Evolutionary conservation across 2,888 invertebrate genomes (phyloP), one percentile per base, ranked within the genome.

Genomic region (Drosophila nr. medialis): DNA sequence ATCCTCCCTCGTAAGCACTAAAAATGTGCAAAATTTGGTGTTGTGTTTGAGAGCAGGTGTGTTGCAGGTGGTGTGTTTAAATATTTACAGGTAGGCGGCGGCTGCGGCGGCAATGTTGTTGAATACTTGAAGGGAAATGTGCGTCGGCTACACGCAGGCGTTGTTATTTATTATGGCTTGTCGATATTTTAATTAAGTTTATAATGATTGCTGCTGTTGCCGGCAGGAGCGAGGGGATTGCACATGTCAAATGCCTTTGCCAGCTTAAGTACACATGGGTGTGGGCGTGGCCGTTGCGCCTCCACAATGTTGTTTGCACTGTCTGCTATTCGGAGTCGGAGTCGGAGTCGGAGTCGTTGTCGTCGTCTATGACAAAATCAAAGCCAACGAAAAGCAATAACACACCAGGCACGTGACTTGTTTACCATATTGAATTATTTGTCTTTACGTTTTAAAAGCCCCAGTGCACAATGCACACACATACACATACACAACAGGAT

Each of bases 351-450:
- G 60, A n/a, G 60, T 61, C 48, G 54, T 76, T 49, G 56, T 62
- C 74, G 80, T 55, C 68, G 56, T 42, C 56, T 56, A 56, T 56
- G 42, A 71, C 64, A 72, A 80, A 84, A 82, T 83, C 80, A 79
- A 78, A 76, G 76, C 68, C 73, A 76, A 77, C 84, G 77, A 75
- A 81, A 84, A 81, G 86, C 73, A 85, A 76, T 89, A 86, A 82
- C 77, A 90, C 81, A 78, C 66, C 64, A 60, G 82, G 82, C 86
- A 91, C 91, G 91, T 91, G 91, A 91, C 91, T 88, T 91, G 91
- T 81, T 90, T 90, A 83, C 84, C 83, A 91, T 90, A 91, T 87
- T 82, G 89, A 90, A 79, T 83, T 90, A 83, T 89, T 88, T 91
- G 86, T 81, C 82, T 84, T 78, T 68, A 67, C 68, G 75, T 73